Evolutionary conservation across 1,140 invertebrate genomes (phyloP).

Genomic region (Fopius arisanus): DNA sequence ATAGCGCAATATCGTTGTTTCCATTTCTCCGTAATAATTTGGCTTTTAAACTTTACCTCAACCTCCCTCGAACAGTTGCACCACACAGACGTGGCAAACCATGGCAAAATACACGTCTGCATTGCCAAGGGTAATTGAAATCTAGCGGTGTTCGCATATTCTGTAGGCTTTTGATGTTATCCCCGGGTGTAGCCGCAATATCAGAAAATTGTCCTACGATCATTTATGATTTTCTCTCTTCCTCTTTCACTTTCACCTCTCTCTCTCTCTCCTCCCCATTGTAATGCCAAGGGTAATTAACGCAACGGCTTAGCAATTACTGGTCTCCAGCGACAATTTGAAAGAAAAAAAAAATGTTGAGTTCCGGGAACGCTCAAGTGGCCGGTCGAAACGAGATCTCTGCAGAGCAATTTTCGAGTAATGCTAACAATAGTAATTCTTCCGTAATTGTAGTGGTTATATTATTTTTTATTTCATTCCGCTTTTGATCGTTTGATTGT

Average conservation of each 20-base stretch:
- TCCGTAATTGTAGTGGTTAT: background rate
- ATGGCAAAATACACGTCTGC: background rate
- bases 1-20: background rate
- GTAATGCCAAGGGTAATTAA: background rate
- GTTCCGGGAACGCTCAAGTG: background rate
- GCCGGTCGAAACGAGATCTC: background rate
- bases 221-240: background rate
- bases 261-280: background rate
- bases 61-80: background rate
- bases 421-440: background rate
- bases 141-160: background rate
- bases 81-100: background rate
- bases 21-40: slow-evolving; percentile 17
- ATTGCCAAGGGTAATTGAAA: background rate
- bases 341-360: background rate
- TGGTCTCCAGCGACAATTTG: background rate
- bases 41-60: slow-evolving; percentile 20
- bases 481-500: background rate
- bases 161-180: background rate
- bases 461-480: background rate
- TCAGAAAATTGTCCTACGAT: slow-evolving; percentile 5
- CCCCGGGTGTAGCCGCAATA: background rate
- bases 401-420: background rate
- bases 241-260: background rate
- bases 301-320: background rate